Evolutionary conservation across 1,140 invertebrate genomes (phyloP).

Genomic region (Tribolium castaneum): DNA sequence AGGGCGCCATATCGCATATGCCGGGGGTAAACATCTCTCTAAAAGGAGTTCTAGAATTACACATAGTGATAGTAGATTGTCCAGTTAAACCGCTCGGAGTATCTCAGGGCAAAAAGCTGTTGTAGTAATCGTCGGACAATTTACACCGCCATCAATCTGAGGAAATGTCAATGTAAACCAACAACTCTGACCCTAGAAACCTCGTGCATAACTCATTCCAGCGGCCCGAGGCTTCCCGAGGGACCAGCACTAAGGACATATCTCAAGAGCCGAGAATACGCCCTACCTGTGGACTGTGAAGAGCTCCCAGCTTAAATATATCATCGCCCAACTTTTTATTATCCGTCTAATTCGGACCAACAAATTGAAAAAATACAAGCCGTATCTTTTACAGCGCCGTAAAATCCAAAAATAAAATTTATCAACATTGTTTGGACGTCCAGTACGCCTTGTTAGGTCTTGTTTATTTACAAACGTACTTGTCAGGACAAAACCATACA

Average conservation of each 20-base stretch:
- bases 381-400: neutral
- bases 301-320: constrained; percentile 36
- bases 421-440: neutral
- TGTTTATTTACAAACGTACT: constrained; percentile 31
- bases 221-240: constrained; percentile 20
- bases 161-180: constrained; percentile 38
- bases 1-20: neutral
- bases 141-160: constrained; percentile 41
- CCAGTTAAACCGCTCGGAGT: neutral
- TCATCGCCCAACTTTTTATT: constrained; percentile 33
- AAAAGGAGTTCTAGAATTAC: neutral
- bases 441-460: constrained; percentile 12
- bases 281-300: constrained; percentile 21
- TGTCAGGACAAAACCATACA: constrained; percentile 20
- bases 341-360: constrained; percentile 4
- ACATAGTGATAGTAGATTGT: neutral
- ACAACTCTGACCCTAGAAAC: constrained; percentile 35
- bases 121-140: constrained; percentile 41
- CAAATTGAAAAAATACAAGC: neutral
- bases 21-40: neutral
- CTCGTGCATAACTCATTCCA: constrained; percentile 40
- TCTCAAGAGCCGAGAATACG: constrained; percentile 32
- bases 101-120: constrained; percentile 36
- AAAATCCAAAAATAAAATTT: constrained; percentile 14
- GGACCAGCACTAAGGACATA: constrained; percentile 32